These are phyloP conservation scores for Rafetus swinhoei DNA, from an alignment of 2,113 vertebrate genomes.

Conservation along the genomic window DNA sequence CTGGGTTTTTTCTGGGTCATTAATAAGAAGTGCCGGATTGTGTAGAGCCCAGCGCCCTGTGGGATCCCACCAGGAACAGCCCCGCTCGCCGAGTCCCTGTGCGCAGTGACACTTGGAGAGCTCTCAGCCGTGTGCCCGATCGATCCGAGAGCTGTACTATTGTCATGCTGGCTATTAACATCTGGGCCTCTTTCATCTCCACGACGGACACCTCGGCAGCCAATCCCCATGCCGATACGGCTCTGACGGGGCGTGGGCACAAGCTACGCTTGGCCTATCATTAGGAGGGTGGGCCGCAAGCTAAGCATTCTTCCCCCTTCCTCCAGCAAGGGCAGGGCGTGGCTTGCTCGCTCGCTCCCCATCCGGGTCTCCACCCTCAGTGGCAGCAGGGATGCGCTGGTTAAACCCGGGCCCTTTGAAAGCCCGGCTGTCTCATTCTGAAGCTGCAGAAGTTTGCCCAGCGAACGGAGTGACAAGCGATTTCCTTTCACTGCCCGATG, in stretches of 20 bases:
- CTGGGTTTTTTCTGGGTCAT: background rate
- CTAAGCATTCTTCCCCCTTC: background rate
- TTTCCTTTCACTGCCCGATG: background rate
- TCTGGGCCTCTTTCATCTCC: background rate
- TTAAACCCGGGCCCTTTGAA: slow-evolving; percentile 17
- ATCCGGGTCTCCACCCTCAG: slow-evolving; percentile 35
- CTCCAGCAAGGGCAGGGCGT: slow-evolving; percentile 8
- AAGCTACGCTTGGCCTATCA: background rate
- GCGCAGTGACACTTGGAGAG: background rate
- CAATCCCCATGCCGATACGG: background rate
- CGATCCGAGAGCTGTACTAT: too few species aligned
- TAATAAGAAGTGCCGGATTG: background rate
- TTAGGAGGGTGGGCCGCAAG: background rate
- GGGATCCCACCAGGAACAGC: background rate
- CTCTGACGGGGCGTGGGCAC: background rate
- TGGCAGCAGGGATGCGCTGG: slow-evolving; percentile 9
- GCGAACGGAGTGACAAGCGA: background rate
- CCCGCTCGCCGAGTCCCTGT: background rate
- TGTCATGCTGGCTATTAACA: background rate
- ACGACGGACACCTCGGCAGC: background rate
- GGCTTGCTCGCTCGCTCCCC: slow-evolving; percentile 52
- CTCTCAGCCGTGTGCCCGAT: too few species aligned
- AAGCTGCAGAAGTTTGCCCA: background rate
- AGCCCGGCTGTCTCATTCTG: background rate
- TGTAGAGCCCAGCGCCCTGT: background rate